phyloP scores from a whole-genome alignment of 2,888 invertebrate species.

The Leptogaster cylindrica region DNA sequence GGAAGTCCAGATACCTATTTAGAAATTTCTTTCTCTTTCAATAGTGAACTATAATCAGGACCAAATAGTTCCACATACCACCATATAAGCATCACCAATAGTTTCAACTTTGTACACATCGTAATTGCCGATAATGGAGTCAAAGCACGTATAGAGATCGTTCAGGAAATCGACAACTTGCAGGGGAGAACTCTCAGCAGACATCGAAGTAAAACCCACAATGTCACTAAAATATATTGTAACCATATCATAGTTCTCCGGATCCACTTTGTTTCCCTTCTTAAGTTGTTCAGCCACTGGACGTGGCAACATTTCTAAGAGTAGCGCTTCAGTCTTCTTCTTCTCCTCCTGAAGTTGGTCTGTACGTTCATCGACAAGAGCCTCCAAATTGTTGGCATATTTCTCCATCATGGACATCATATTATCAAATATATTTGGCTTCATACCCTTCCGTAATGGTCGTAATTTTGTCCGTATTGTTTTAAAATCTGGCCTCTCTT shows the following conservation, averaged over 20 bases:
- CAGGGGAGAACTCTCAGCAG: constrained; percentile 87
- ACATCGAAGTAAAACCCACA: constrained; percentile 91
- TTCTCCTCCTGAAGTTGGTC: constrained; percentile 94
- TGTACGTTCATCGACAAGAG: constrained; percentile 90
- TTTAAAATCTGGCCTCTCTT: constrained; percentile 84
- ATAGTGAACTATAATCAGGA: too few relatives aligned
- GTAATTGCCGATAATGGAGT: constrained; percentile 90
- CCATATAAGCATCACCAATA: constrained; percentile 93
- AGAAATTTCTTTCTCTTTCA: not conserved
- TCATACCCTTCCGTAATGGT: constrained; percentile 88
- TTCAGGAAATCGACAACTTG: constrained; percentile 93
- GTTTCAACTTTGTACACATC: constrained; percentile 95
- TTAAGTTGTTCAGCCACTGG: constrained; percentile 93
- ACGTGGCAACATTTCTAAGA: constrained; percentile 87
- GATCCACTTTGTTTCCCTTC: constrained; percentile 85
- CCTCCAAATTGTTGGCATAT: constrained; percentile 94
- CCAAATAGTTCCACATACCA: too few relatives aligned
- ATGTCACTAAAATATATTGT: constrained; percentile 96
- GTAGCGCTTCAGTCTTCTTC: constrained; percentile 89
- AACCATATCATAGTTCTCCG: constrained; percentile 83
- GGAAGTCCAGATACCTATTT: constrained; percentile 83
- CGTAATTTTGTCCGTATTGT: constrained; percentile 77
- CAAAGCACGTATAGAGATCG: constrained; percentile 93
- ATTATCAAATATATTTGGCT: constrained; percentile 95
- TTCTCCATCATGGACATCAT: constrained; percentile 99